Evolutionary conservation across 2,797 vertebrate genomes (phyloP), one percentile per base, ranked within the genome.

Genomic region (Kryptopterus vitreolus): DNA sequence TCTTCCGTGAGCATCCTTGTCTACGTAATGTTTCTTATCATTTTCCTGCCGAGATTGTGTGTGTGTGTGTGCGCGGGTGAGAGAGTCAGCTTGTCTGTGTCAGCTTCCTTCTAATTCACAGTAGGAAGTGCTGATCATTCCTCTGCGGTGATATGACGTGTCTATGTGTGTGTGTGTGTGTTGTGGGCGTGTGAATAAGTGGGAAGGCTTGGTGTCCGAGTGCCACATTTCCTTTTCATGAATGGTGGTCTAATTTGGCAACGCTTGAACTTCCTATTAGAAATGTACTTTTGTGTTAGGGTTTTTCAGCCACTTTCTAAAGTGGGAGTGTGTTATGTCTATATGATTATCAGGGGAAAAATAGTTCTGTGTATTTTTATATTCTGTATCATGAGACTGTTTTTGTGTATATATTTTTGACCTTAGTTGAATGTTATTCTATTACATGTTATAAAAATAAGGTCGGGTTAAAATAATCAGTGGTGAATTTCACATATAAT

Each of bases 11-110:
- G 43, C 52, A 12, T 11, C 4, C 61, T 69, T 65, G 76, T 81
- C 38, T 77, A 29, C 53, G 58, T 82, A 57, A 3, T 33, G 77
- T 83, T 85, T 61, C 58, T 85, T 84, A 82, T 86, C 82, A 5
- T 33, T 46, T 59, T 8, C 18, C 2, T n/a, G 26, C 55, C 11
- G 33, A 35, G 33, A 6, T 4, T 68, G 43, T 69, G 43, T 66
- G 22, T 38, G 31, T 20, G 15, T 20, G 33, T 43, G 62, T 18
- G 16, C 13, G 33, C n/a, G 57, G 26, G 57, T 18, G 52, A 33
- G 79, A 58, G 29, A 53, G 5, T 71, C 38, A 69, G 69, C 48
- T 65, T 63, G 57, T 79, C 70, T 57, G 50, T 66, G 26, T 73
- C 38, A 18, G 62, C 26, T 63, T 53, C 63, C 16, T 9, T 69